A percentile compares a stretch with the other conserved stretches of the same genome.
phyloP scores from a whole-genome alignment of 2,888 invertebrate genomes.

The Drosophila picticornis region DNA sequence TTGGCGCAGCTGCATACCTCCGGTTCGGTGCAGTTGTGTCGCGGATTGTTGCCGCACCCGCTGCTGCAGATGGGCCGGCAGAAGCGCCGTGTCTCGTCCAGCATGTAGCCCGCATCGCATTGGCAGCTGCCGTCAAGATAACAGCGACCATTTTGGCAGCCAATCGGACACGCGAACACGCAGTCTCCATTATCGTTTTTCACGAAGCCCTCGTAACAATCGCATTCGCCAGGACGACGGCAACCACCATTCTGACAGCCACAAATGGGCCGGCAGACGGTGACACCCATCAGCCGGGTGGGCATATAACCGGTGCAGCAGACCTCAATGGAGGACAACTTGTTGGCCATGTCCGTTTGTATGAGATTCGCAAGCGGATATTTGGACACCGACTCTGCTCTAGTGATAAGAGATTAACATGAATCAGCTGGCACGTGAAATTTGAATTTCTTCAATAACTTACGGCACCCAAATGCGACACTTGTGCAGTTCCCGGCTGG shows the following conservation, averaged over 20 bases:
- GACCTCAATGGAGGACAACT: constrained; percentile 88
- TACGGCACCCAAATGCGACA: constrained; percentile 83
- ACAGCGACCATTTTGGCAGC: constrained; percentile 88
- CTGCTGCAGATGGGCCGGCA: constrained; percentile 88
- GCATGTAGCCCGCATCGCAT: constrained; percentile 88
- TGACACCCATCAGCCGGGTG: constrained; percentile 60
- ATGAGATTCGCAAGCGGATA: constrained; percentile 63
- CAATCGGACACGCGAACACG: constrained; percentile 83
- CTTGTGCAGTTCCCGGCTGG: constrained; percentile 58
- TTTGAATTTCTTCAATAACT: constrained; percentile 51
- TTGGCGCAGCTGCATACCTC: constrained; percentile 84
- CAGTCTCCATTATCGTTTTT: constrained; percentile 83
- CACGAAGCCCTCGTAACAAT: constrained; percentile 82
- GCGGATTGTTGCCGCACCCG: constrained; percentile 70
- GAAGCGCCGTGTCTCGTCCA: constrained; percentile 87
- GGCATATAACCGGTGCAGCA: constrained; percentile 90
- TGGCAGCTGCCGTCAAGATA: constrained; percentile 87
- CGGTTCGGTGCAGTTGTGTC: constrained; percentile 84
- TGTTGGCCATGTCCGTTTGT: constrained; percentile 85
- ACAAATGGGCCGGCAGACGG: constrained; percentile 75
- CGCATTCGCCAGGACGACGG: constrained; percentile 75
- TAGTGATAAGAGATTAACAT: constrained; percentile 28
- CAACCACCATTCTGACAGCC: constrained; percentile 82
- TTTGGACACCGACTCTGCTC: constrained; percentile 76
- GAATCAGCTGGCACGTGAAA: not conserved